Evolutionary conservation across 2,888 invertebrate genomes (phyloP), one percentile per base, ranked within the genome.

Genomic region (Erebia ligea): DNA sequence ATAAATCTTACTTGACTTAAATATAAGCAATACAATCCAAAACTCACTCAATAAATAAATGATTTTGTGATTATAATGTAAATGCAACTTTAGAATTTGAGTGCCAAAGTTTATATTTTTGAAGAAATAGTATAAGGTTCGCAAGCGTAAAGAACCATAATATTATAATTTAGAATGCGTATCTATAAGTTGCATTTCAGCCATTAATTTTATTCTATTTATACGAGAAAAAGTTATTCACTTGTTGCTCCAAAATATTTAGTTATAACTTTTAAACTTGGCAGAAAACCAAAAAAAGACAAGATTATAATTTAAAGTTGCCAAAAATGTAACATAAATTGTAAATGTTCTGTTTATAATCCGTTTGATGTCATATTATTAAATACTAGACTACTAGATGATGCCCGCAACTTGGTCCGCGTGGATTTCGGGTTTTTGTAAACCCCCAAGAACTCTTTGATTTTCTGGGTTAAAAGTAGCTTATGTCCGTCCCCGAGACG

Each of bases 201-300:
- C 45, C 52, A 50, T 63, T 45, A 58, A 58, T 45, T 34, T 6
- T 2, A 40, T 54, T 15, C 19, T 21, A 61, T 54, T 11, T 56
- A 15, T 13, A 54, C 57, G 9, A 40, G 64, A 56, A 73, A 73
- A 67, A 73, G 74, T 54, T 58, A 5, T 34, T 70, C 67, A 71
- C 73, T 71, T 71, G 57, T 69, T 67, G 68, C 73, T 75, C 68
- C 54, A 54, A 54, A 54, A 54, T 54, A 19, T 54, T 50, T 6
- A 50, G 6, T 1, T n/a, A 9, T 17, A 9, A 52, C n/a, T 52
- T 45, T 11, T 9, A 13, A 45, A 45, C 45, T 13, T 45, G 13
- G 13, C 11, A 45, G 45, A 45, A 45, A 13, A 45, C 13, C 45
- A 45, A 42, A 0, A 17, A 17, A 52, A 9, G 17, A 9, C 9